Evolutionary conservation across 2,113 vertebrate genomes (phyloP).

Genomic region (Cercopithecus mona): DNA sequence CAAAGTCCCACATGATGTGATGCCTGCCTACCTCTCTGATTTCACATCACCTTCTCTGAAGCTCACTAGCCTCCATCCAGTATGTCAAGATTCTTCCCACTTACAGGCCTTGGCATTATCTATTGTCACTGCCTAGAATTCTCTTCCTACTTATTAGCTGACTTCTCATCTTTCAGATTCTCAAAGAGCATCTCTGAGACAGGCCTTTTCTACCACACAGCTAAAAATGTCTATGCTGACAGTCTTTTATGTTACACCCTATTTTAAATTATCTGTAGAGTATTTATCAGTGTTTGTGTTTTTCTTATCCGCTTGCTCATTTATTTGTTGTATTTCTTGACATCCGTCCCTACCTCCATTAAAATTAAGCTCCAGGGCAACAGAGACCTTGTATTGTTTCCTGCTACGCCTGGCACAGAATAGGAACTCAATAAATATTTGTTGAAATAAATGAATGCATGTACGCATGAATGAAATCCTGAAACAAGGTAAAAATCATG

Average conservation of each 20-base stretch:
- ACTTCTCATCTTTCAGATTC: constrained; percentile 13
- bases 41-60: neutral
- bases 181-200: neutral
- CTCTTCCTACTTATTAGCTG: neutral
- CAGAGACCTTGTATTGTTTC: neutral
- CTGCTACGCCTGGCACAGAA: neutral
- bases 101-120: neutral
- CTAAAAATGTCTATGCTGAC: neutral
- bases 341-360: neutral
- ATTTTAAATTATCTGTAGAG: neutral
- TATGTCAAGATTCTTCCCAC: neutral
- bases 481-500: constrained; percentile 33
- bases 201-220: neutral
- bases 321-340: neutral
- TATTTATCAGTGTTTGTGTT: neutral
- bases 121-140: neutral
- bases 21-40: neutral
- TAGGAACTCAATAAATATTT: neutral
- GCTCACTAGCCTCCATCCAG: neutral
- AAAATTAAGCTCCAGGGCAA: neutral
- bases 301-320: neutral
- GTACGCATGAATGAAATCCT: neutral
- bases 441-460: neutral
- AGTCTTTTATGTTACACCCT: neutral
- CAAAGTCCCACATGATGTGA: neutral